phyloP scores from a whole-genome alignment of 2,888 invertebrate species.

The Rambutsinella grinnellia region DNA sequence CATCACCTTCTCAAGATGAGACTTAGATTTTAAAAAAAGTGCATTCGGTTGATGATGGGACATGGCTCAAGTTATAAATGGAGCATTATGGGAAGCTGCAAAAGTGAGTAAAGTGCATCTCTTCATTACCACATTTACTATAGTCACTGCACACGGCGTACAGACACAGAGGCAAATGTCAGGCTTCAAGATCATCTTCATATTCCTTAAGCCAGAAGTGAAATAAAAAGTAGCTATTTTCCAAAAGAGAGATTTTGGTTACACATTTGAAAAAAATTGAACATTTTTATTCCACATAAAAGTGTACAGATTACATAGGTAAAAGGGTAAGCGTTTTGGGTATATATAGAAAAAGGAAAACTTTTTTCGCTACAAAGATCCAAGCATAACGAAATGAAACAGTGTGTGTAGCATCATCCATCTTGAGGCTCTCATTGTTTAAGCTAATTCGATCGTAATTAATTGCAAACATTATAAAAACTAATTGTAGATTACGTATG shows the following conservation, averaged over 20 bases:
- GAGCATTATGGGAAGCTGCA: background rate
- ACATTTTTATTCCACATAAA: constrained; percentile 27
- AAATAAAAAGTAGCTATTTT: constrained; percentile 40
- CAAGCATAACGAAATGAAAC: background rate
- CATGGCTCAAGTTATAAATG: background rate
- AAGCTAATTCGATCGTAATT: no score
- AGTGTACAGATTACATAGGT: constrained; percentile 19
- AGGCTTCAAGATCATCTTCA: background rate
- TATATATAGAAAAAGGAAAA: background rate
- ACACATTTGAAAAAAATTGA: constrained; percentile 17
- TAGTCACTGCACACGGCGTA: no score
- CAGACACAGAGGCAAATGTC: no score
- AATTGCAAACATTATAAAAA: no score
- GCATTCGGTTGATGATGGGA: background rate
- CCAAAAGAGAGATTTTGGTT: constrained; percentile 55
- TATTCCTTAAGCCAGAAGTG: background rate
- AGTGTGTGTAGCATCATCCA: no score
- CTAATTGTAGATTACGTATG: no score
- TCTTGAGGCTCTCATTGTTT: no score
- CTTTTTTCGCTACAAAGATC: constrained; percentile 2
- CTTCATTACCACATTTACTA: no score
- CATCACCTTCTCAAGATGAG: background rate
- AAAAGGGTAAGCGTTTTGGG: background rate
- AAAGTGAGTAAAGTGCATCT: background rate
- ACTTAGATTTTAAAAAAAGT: background rate